A percentile compares a stretch with the other conserved stretches of the same genome.
Conservation (phyloP, 2,113 vertebrate genomes). For the Ailurus styani region DNA sequence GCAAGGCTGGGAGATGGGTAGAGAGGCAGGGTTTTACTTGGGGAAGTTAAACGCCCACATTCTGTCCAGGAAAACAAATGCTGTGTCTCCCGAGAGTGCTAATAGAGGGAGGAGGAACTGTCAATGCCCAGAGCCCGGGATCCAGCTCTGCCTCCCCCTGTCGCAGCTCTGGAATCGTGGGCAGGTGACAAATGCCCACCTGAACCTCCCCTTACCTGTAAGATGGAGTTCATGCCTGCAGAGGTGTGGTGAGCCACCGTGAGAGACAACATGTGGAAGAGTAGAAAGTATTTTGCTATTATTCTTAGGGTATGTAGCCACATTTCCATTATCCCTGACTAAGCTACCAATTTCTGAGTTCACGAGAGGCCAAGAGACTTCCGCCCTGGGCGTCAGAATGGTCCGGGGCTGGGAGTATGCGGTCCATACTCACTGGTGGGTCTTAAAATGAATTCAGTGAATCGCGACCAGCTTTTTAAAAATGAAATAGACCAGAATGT, state of each 20-base stretch:
- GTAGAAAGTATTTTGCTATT: not conserved
- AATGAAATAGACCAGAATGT: not conserved
- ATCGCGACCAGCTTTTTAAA: not conserved
- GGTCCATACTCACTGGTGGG: not conserved
- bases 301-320: not conserved
- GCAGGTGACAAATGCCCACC: fast-evolving
- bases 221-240: not conserved
- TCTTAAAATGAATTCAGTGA: not conserved
- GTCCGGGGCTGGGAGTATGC: not conserved
- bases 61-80: not conserved
- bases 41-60: not conserved
- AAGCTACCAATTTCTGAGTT: not conserved
- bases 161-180: not conserved
- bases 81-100: not conserved
- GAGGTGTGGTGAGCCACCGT: not conserved
- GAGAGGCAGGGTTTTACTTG: slow-evolving; percentile 4
- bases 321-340: not conserved
- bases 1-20: not conserved
- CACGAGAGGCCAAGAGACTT: not conserved
- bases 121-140: fast-evolving
- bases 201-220: not conserved
- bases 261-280: not conserved
- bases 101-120: not conserved
- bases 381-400: not conserved
- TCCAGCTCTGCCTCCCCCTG: not conserved